phyloP scores from a whole-genome alignment of 2,797 vertebrate genomes.

The Luscinia megarhynchos region DNA sequence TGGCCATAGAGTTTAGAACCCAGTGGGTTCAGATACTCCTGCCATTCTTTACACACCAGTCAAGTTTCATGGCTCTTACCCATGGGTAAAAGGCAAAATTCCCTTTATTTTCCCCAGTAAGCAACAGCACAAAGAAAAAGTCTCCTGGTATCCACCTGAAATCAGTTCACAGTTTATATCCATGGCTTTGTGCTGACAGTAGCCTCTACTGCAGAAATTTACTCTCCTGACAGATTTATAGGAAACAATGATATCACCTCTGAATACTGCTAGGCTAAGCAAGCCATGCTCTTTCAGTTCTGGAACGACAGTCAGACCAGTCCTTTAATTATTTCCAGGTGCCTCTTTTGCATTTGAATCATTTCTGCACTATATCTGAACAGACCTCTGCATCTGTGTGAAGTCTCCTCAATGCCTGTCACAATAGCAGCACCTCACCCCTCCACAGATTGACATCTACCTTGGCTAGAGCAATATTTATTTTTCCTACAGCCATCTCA shows the following conservation, averaged over 20 bases:
- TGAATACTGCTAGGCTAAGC: conserved; percentile 49
- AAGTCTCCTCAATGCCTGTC: background rate
- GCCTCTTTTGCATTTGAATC: background rate
- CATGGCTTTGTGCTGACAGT: background rate
- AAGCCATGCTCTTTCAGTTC: background rate
- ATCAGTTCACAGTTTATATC: background rate
- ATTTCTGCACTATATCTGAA: background rate
- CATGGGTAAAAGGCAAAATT: background rate
- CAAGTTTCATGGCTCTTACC: background rate
- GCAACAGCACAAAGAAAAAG: background rate
- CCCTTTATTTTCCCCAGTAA: background rate
- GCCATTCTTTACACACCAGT: no score
- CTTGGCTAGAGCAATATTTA: background rate
- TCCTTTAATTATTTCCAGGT: conserved; percentile 7
- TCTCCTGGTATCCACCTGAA: background rate
- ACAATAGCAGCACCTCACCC: background rate
- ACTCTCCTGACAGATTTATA: conserved; percentile 23
- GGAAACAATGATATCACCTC: conserved; percentile 26
- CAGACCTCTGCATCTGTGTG: rapidly evolving
- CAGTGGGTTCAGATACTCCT: background rate
- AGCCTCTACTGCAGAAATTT: conserved; percentile 14
- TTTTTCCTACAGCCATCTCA: background rate
- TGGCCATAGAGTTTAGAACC: background rate
- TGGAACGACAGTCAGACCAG: background rate
- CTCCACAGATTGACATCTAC: background rate